Conservation (phyloP, 2,888 invertebrate species). For the Acleris laterana region DNA sequence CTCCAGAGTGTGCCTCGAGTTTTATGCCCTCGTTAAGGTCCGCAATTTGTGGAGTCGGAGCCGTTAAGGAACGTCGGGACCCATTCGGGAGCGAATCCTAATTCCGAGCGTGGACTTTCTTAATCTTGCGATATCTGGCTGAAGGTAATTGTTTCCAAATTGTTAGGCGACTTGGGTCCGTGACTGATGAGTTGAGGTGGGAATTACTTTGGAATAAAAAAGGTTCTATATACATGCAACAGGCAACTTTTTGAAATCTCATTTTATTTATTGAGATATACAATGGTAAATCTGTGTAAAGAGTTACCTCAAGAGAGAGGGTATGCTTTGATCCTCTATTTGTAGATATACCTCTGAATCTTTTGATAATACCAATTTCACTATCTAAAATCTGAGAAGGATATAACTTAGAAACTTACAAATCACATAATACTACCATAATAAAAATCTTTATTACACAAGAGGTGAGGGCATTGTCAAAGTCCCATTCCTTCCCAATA, state of each 20-base stretch:
- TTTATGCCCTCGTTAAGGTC: slow-evolving; percentile 84
- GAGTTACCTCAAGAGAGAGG: too few relatives aligned
- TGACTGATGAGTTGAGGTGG: slow-evolving; percentile 39
- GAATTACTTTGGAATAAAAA: neutral
- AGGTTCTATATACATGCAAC: neutral
- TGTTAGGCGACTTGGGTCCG: slow-evolving; percentile 62
- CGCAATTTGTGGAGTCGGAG: slow-evolving; percentile 83
- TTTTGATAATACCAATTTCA: too few relatives aligned
- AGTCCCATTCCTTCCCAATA: slow-evolving; percentile 39
- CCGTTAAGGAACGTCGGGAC: slow-evolving; percentile 75
- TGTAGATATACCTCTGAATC: too few relatives aligned
- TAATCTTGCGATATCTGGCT: slow-evolving; percentile 83
- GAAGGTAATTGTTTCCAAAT: slow-evolving; percentile 83
- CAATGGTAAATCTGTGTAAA: too few relatives aligned
- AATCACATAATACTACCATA: neutral
- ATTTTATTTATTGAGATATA: too few relatives aligned
- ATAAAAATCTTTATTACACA: slow-evolving; percentile 1
- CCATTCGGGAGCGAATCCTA: slow-evolving; percentile 77
- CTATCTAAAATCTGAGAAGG: too few relatives aligned
- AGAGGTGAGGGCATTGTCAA: slow-evolving; percentile 6
- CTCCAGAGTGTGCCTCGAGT: slow-evolving; percentile 78
- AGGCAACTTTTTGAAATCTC: too few relatives aligned
- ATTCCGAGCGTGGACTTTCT: slow-evolving; percentile 82
- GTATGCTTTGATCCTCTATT: too few relatives aligned
- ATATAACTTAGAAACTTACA: too few relatives aligned